Evolutionary conservation across 2,888 invertebrate species (phyloP), one percentile per base, ranked within the genome.

Genomic region (Leucoptera coffeella): DNA sequence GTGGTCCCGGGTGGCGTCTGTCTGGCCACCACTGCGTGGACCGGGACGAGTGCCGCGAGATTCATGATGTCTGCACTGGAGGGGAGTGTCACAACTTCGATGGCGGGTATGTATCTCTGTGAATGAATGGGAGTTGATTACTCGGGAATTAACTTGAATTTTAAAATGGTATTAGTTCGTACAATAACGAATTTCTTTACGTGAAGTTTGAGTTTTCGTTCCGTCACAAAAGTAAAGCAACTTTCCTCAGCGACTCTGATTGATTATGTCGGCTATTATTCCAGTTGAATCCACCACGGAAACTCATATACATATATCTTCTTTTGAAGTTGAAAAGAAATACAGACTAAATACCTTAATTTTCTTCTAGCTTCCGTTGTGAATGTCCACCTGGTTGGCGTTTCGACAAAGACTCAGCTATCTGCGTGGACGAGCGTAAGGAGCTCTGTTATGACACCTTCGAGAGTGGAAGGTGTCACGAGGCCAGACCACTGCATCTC

Each of bases 21-120:
- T 78, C 78, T 21, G 59, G 75, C 2, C 40, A 53, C 4, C 56
- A 55, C 12, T 77, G 77, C 45, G 62, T 73, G 74, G 90, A 90
- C 49, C 74, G 88, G 11, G 81, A 91, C 50, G 90, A 91, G 50
- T 91, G 91, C 43, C 57, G 74, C 14, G 80, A 80, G 34, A 74
- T 78, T 40, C 73, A 71, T 10, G 78, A 77, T 29, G 80, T 85
- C 14, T 89, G 88, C 39, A 85, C 85, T 30, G 85, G 87, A 35
- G 90, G 91, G 10, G 74, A 76, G 23, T 91, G 90, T 46, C 75
- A 81, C 31, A 91, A 90, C 51, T 82, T 85, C 2, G 82, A 85
- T 28, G 91, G 91, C 19, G 84, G 84, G 65, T n/a, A n/a, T n/a
- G n/a, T n/a, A n/a, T n/a, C n/a, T n/a, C n/a, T n/a, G n/a, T n/a